Evolutionary conservation across 2,797 vertebrate species (phyloP).

Genomic region (Silurus aristotelis): DNA sequence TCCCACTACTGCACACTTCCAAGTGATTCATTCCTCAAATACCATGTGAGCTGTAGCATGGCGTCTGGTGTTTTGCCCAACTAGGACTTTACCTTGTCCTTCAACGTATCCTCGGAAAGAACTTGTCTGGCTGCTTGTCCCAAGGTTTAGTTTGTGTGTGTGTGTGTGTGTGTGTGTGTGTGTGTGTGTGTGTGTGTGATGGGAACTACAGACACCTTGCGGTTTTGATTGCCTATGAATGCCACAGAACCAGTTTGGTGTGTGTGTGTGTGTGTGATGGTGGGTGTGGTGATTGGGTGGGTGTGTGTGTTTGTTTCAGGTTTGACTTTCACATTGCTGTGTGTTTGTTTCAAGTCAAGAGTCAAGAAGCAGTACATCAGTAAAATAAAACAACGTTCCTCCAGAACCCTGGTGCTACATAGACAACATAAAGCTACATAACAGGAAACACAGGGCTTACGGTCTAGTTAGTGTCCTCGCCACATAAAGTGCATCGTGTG

Average conservation of each 20-base stretch:
- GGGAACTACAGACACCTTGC: slow-evolving; percentile 11
- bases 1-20: background rate
- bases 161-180: slow-evolving; percentile 32
- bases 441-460: no score
- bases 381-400: no score
- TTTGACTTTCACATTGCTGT: background rate
- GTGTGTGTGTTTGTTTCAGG: slow-evolving; percentile 36
- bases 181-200: slow-evolving; percentile 12
- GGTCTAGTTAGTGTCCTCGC: no score
- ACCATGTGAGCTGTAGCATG: background rate
- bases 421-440: no score
- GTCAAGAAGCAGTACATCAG: no score
- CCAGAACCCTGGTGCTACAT: no score
- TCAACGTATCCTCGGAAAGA: slow-evolving; percentile 1
- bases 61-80: background rate
- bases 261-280: slow-evolving; percentile 46
- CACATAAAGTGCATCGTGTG: no score
- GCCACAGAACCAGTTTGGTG: slow-evolving; percentile 69
- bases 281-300: slow-evolving; percentile 47
- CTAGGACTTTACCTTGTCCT: background rate
- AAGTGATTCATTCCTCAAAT: background rate
- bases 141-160: background rate
- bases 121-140: slow-evolving; percentile 28
- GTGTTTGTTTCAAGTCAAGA: no score
- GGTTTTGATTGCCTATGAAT: slow-evolving; percentile 46